Percentiles rank a stretch among this genome's conserved stretches.
phyloP scores from a whole-genome alignment of 2,888 invertebrate genomes.

The Gandaritis pyraliata region DNA sequence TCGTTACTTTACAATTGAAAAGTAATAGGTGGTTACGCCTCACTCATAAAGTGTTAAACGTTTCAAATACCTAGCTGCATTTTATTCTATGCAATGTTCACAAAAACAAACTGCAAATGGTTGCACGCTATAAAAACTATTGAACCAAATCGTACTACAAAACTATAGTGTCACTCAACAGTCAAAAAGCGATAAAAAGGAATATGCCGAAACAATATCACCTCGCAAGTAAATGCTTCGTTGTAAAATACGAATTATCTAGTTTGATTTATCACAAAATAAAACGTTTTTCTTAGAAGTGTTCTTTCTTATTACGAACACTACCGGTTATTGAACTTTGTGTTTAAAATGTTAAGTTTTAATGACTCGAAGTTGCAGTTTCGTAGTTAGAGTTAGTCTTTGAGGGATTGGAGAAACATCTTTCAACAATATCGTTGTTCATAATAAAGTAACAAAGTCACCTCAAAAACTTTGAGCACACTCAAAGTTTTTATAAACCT shows the following conservation, averaged over 20 bases:
- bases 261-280: conserved; percentile 37
- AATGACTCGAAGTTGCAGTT: conserved; percentile 21
- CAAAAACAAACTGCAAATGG: too few relatives aligned
- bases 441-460: not conserved
- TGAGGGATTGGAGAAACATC: conserved; percentile 9
- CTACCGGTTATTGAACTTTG: conserved; percentile 27
- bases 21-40: too few relatives aligned
- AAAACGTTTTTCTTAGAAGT: conserved; percentile 35
- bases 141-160: too few relatives aligned
- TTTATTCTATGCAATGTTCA: too few relatives aligned
- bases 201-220: conserved; percentile 19
- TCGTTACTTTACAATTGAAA: too few relatives aligned
- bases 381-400: conserved; percentile 5
- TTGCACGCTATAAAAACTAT: too few relatives aligned
- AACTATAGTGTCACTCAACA: too few relatives aligned
- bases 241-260: conserved; percentile 29
- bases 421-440: conserved; percentile 7
- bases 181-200: too few relatives aligned
- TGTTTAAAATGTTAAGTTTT: conserved; percentile 23
- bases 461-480: not conserved
- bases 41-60: too few relatives aligned
- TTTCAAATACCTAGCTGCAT: too few relatives aligned
- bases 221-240: conserved; percentile 29
- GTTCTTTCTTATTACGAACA: conserved; percentile 23
- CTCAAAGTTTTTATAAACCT: not conserved